A percentile compares a stretch with the other conserved stretches of the same genome.
phyloP scores from a whole-genome alignment of 1,140 invertebrate genomes.

The Oppia nitens region DNA sequence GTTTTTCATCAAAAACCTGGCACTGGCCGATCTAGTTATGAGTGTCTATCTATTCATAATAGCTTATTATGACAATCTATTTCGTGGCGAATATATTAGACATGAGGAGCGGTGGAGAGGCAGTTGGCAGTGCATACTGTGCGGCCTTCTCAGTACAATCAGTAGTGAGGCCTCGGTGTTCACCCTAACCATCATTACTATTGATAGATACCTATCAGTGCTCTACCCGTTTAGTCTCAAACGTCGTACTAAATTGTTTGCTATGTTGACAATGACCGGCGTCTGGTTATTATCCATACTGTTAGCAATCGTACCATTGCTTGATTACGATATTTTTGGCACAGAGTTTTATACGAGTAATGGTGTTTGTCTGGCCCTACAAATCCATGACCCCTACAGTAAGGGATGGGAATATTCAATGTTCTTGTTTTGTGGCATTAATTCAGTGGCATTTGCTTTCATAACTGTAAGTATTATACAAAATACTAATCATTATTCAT shows the following conservation, averaged over 20 bases:
- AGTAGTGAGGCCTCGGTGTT: constrained; percentile 54
- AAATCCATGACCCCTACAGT: constrained; percentile 29
- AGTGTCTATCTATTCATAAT: constrained; percentile 55
- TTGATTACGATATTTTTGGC: constrained; percentile 11
- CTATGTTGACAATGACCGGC: constrained; percentile 9
- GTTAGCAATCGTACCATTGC: constrained; percentile 20
- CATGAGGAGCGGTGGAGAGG: constrained; percentile 47
- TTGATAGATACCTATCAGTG: constrained; percentile 42
- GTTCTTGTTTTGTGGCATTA: constrained; percentile 29
- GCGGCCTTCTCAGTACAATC: constrained; percentile 46
- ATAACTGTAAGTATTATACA: too few relatives aligned
- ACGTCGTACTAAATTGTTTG: constrained; percentile 23
- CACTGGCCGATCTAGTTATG: constrained; percentile 60
- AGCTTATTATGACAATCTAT: constrained; percentile 44
- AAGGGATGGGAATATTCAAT: constrained; percentile 30
- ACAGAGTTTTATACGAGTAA: constrained; percentile 27
- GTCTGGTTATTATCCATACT: constrained; percentile 20
- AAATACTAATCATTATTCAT: too few relatives aligned
- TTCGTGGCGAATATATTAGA: constrained; percentile 44
- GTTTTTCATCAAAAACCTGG: constrained; percentile 50
- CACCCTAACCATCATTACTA: constrained; percentile 53
- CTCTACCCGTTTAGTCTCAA: constrained; percentile 16
- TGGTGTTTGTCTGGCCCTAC: constrained; percentile 29
- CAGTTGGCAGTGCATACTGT: constrained; percentile 43
- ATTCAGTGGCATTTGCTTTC: constrained; percentile 31